Base-by-base conservation (phyloP, 1,140 invertebrate genomes). In the Drosophila biarmipes region DNA sequence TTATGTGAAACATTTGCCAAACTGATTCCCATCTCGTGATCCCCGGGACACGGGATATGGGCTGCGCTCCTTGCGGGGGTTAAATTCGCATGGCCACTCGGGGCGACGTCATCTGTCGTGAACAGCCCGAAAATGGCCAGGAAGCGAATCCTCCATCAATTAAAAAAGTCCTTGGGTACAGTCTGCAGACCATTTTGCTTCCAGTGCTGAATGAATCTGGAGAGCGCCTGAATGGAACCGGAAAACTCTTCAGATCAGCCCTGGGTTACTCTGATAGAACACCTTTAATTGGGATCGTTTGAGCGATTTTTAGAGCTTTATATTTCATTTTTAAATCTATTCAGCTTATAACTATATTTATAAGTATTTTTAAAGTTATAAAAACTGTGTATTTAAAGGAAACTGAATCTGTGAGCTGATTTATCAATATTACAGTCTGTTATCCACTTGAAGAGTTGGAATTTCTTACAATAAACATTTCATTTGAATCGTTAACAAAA, bases 1-100 rank as follows among this genome's bases (percentile, higher is more conserved):
- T 66, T 66, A 66, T 64, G 62, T 66, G 62, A 66, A 66, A 66
- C 62, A 66, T 66, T 66, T 64, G 34, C 62, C 29, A 15, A 66
- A 29, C 24, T 43, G 62, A 64, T 66, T 66, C 62, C 61, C 62
- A 67, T 68, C 7, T 42, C 21, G 5, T 17, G 34, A 51, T 63
- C 38, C 54, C 55, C 10, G 29, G 29, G 29, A 31, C 2, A 31
- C 10, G 7, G 21, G 10, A 37, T 37, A 12, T 34, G 31, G 31
- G 7, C 7, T 34, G 10, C 11, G n/a, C 29, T 42, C 37, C 11
- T 34, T 34, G 59, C 56, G 53, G 59, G 59, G 54, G 59, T 58
- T 55, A 58, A 58, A 56, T 49, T 61, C 58, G 54, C n/a, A 24
- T 43, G 17, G 34, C 42, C 42, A 64, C 56, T 59, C 61, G 10